Base-by-base conservation (phyloP, 2,113 vertebrate genomes). In the Conger conger region DNA sequence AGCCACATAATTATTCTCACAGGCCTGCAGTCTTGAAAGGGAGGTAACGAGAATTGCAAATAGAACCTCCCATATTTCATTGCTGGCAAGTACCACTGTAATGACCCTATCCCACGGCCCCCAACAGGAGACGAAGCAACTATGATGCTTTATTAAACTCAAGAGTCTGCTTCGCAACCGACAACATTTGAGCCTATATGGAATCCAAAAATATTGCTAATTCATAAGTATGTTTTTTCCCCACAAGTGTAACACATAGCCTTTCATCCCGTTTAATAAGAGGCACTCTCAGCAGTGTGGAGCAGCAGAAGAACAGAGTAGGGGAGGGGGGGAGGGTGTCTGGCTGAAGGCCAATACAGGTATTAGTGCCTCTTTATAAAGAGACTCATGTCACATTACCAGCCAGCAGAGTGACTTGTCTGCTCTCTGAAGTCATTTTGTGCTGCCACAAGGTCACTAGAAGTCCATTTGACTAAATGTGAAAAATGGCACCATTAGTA, bases 181-280 rank as follows among this genome's bases (percentile, higher is more conserved):
- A 79, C 86, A 82, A 50, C 76, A 76, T 86, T 54, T 87, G 88
- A 50, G 57, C 54, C 60, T 8, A 1, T 77, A 77, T 86, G 88
- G 91, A 86, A 89, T 54, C 50, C 86, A 87, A 91, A 90, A 85
- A 90, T 92, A 91, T 90, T 83, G 84, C 91, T 90, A 91, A 79
- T 79, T 88, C 89, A 89, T 85, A 92, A 85, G 87, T 87, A 84
- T 81, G 87, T 86, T 85, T 90, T 90, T 88, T 82, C 84, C 89
- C 87, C 84, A 80, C 85, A 89, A 90, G 92, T 85, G 89, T 82
- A 92, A 85, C 84, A 87, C 87, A 83, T 86, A 83, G 87, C 89
- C 90, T 93, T 92, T 93, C 87, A 90, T 92, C 84, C 86, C 60
- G 82, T 82, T 88, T 89, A 86, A 91, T 91, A 89, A n/a, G 92